Percentiles rank a stretch among this genome's conserved stretches.
These are phyloP conservation scores for Panthera leo DNA, from an alignment of 2,113 vertebrate genomes.

Conservation along the genomic window DNA sequence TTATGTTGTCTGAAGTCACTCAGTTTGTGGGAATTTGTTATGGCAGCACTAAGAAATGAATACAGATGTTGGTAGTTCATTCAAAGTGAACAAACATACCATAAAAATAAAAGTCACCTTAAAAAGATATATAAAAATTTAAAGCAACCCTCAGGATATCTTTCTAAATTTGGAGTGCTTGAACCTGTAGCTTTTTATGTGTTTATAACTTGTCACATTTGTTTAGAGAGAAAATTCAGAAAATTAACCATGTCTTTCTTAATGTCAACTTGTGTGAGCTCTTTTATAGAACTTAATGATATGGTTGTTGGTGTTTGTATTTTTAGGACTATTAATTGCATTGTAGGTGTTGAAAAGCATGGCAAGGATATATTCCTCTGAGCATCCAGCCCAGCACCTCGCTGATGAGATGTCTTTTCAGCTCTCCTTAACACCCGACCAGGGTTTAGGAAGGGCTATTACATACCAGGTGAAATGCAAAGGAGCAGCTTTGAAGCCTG, in stretches of 20 bases:
- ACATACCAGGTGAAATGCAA: too few relatives aligned
- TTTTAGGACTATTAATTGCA: not conserved
- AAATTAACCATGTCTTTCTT: not conserved
- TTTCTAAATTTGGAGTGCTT: slow-evolving; percentile 50
- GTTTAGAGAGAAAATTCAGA: slow-evolving; percentile 40
- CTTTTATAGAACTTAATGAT: not conserved
- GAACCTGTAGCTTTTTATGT: not conserved
- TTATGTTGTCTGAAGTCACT: not conserved
- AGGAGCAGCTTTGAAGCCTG: too few relatives aligned
- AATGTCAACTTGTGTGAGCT: not conserved
- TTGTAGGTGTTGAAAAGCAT: not conserved
- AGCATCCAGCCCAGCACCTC: too few relatives aligned
- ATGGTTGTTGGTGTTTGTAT: not conserved
- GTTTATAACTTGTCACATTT: slow-evolving; percentile 57
- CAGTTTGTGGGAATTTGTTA: not conserved
- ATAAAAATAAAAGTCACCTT: not conserved
- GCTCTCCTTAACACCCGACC: too few relatives aligned
- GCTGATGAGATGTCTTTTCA: too few relatives aligned
- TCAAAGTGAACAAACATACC: not conserved
- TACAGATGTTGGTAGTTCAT: not conserved
- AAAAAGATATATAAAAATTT: slow-evolving; percentile 52
- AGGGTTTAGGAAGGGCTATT: too few relatives aligned
- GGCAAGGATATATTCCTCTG: too few relatives aligned
- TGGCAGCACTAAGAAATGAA: not conserved
- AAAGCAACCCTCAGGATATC: slow-evolving; percentile 43